Evolutionary conservation across 1,140 invertebrate species (phyloP), one percentile per base, ranked within the genome.

Genomic region (Lutraria rhynchaena): DNA sequence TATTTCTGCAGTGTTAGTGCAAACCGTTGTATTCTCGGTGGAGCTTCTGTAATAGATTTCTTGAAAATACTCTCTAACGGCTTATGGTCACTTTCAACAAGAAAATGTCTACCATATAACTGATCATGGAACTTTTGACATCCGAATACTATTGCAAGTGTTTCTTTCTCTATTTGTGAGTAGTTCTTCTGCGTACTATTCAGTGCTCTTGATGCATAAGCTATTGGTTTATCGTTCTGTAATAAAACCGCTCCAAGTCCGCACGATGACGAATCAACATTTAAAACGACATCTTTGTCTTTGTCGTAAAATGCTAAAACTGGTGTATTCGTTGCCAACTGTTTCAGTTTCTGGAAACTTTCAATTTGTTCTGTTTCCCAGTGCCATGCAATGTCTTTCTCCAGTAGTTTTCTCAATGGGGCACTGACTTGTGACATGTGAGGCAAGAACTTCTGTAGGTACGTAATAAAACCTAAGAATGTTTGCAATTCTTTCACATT

Each of bases 401-500:
- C 24, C 17, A 51, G 57, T 0, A 86, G 57, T 33, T 57, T 35
- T 53, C 67, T 37, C 15, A 86, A 24, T 24, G 78, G 77, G 0
- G 49, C 70, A 51, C 37, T 31, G 19, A 65, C 46, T 46, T 82
- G 49, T n/a, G 63, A 41, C 13, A 86, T 49, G 5, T 84, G 71
- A 15, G 73, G 44, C 1, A 83, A 3, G 77, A 93, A 94, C 24
- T 91, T 84, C 51, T 27, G 17, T 17, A 93, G 93, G 84, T 92
- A 94, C 19, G 89, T 90, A n/a, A 89, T 81, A 65, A 93, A 83
- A 0, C 91, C 92, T 63, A 92, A 51, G 85, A 93, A 86, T 44
- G 82, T 75, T 81, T 85, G 85, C 22, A 93, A 53, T 61, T 93
- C 88, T 35, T 67, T 89, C 31, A 86, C 49, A 49, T 86, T 89